phyloP scores from a whole-genome alignment of 2,797 vertebrate genomes.

The Notolabrus celidotus region DNA sequence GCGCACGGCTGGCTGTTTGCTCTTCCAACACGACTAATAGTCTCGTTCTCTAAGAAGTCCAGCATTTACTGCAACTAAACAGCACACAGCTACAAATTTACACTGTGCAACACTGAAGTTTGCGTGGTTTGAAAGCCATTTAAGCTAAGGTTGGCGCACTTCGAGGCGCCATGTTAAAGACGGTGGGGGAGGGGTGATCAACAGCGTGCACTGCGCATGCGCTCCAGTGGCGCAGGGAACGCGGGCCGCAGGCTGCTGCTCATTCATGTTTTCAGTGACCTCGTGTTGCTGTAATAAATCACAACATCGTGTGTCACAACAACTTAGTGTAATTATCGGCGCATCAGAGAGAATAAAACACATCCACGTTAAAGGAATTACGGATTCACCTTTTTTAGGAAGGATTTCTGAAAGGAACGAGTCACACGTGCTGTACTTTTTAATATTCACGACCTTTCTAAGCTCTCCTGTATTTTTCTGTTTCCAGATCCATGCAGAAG shows the following conservation, averaged over 20 bases:
- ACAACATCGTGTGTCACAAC: constrained; percentile 39
- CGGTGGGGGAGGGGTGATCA: constrained; percentile 85
- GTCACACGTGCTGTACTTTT: too few relatives aligned
- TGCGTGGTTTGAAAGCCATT: constrained; percentile 49
- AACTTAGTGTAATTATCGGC: not conserved
- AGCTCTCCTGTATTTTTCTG: not conserved
- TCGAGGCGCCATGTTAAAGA: constrained; percentile 87
- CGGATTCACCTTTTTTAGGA: not conserved
- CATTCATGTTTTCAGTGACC: constrained; percentile 82
- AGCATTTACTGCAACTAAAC: not conserved
- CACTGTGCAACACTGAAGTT: not conserved
- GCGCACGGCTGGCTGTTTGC: too few relatives aligned
- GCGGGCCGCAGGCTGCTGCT: constrained; percentile 82
- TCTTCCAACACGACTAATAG: constrained; percentile 39
- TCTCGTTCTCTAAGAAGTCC: constrained; percentile 25
- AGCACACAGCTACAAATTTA: not conserved
- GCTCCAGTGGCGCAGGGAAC: constrained; percentile 64
- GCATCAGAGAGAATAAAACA: too few relatives aligned
- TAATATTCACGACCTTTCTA: not conserved
- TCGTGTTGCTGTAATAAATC: constrained; percentile 64
- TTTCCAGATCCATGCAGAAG: constrained; percentile 51
- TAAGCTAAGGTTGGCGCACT: constrained; percentile 82
- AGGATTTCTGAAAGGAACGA: not conserved
- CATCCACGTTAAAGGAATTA: accelerated
- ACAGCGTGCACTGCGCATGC: constrained; percentile 78